Evolutionary conservation across 1,140 invertebrate species (phyloP).

Genomic region (Eurosta solidaginis): DNA sequence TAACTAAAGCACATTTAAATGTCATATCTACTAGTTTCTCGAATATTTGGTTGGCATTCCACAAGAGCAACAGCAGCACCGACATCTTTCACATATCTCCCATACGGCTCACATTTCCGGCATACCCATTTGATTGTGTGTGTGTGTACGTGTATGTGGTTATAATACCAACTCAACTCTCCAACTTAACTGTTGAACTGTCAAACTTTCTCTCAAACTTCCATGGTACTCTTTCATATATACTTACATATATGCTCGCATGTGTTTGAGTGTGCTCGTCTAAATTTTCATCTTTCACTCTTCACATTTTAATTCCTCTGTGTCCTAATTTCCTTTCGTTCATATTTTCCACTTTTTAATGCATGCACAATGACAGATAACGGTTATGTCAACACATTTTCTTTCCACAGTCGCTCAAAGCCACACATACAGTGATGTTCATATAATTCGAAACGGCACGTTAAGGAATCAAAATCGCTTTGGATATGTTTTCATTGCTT

Average conservation of each 20-base stretch:
- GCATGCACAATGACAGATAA: conserved; percentile 14
- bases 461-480: too few relatives aligned
- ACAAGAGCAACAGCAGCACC: neutral
- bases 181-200: too few relatives aligned
- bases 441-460: too few relatives aligned
- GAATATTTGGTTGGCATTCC: neutral
- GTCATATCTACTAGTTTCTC: neutral
- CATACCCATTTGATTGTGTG: too few relatives aligned
- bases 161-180: neutral
- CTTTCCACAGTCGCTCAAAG: neutral
- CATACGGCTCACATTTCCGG: neutral
- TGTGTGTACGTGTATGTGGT: neutral
- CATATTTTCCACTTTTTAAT: neutral
- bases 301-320: neutral
- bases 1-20: neutral
- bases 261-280: neutral
- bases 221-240: too few relatives aligned
- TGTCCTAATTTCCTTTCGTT: neutral
- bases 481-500: too few relatives aligned
- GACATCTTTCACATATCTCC: neutral
- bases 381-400: conserved; percentile 24
- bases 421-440: neutral
- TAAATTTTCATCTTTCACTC: neutral
- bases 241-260: neutral
- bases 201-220: conserved; percentile 7